Percentiles rank a stretch among this genome's conserved stretches.
These are phyloP conservation scores for Gavia stellata DNA, from an alignment of 2,113 vertebrate species.

Conservation along the genomic window DNA sequence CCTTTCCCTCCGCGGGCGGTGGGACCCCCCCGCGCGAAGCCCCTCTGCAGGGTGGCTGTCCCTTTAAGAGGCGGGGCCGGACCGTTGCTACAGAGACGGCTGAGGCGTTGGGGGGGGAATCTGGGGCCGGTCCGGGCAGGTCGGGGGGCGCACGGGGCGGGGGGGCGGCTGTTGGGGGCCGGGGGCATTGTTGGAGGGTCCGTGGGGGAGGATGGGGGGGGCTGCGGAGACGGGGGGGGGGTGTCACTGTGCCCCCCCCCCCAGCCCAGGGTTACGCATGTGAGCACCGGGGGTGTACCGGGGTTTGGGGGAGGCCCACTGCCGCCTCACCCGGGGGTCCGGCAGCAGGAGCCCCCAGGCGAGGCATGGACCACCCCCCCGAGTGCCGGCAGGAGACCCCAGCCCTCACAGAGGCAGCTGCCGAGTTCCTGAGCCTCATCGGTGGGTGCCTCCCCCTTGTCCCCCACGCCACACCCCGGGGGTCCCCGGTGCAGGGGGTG, in stretches of 20 bases:
- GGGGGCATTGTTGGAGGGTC: background rate
- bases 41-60: background rate
- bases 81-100: background rate
- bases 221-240: background rate
- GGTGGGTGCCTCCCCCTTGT: background rate
- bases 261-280: background rate
- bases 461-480: no score
- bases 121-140: background rate
- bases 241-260: background rate
- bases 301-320: background rate
- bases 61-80: background rate
- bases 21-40: rapidly evolving
- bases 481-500: background rate
- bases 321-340: background rate
- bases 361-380: background rate
- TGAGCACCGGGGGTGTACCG: no score
- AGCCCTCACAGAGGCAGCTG: background rate
- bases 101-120: background rate
- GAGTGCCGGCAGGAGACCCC: background rate
- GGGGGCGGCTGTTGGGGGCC: background rate
- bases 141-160: no score
- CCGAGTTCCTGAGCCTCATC: background rate
- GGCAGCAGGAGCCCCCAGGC: background rate
- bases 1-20: background rate
- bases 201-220: background rate